Conservation (phyloP, 2,797 vertebrate genomes). For the Thalassophryne amazonica region DNA sequence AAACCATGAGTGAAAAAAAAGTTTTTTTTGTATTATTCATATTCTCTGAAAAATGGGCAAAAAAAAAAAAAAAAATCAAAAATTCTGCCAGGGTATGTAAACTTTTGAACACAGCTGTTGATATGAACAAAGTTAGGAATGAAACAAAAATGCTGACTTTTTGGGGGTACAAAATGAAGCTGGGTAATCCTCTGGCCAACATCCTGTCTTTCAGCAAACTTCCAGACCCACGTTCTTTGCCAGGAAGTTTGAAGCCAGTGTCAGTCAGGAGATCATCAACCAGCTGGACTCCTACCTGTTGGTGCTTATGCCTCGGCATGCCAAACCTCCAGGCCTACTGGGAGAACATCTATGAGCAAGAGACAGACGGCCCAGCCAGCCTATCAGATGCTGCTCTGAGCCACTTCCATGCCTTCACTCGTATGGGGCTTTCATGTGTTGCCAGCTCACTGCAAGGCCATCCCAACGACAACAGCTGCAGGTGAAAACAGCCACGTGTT, state of each 20-base stretch:
- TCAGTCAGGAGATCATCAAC: constrained; percentile 93
- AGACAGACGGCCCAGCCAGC: constrained; percentile 81
- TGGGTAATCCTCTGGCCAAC: too few species aligned
- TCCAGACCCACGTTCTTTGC: constrained; percentile 96
- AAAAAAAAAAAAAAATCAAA: too few species aligned
- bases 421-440: constrained; percentile 84
- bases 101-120: too few species aligned
- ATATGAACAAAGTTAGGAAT: too few species aligned
- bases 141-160: too few species aligned
- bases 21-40: too few species aligned
- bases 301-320: constrained; percentile 81
- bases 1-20: too few species aligned
- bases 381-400: constrained; percentile 84
- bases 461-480: constrained; percentile 84
- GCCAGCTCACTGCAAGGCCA: constrained; percentile 79
- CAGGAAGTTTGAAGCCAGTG: constrained; percentile 94
- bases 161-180: too few species aligned
- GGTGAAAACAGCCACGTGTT: constrained; percentile 70
- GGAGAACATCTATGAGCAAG: constrained; percentile 87
- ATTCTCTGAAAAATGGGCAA: too few species aligned
- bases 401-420: constrained; percentile 87
- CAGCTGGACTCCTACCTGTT: constrained; percentile 92
- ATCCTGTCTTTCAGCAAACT: constrained; percentile 82
- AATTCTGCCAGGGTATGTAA: too few species aligned
- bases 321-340: constrained; percentile 90